These are phyloP conservation scores for Eremobia ochroleuca DNA, from an alignment of 2,888 invertebrate species.

Conservation along the genomic window DNA sequence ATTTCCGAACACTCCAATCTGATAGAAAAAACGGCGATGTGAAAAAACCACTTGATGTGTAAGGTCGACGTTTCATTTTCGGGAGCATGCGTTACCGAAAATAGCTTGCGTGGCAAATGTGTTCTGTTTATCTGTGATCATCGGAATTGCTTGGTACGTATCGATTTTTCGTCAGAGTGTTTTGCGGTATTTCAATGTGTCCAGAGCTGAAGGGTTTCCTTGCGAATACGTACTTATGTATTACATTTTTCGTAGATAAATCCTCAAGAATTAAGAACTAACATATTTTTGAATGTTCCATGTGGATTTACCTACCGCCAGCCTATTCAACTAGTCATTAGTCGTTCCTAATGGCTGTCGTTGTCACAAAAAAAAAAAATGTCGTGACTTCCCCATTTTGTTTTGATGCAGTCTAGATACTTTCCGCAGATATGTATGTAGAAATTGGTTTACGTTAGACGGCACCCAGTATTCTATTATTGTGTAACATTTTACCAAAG, in stretches of 20 bases:
- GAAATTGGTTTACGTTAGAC: background rate
- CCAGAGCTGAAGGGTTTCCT: background rate
- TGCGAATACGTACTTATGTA: background rate
- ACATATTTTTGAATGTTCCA: background rate
- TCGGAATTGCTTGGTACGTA: constrained; percentile 5
- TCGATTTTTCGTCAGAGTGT: constrained; percentile 8
- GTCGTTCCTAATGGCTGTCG: background rate
- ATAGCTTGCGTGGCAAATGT: constrained; percentile 54
- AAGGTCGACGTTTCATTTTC: constrained; percentile 59
- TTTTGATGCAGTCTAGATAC: background rate
- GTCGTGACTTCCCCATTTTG: background rate
- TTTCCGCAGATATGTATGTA: background rate
- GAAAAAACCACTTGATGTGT: constrained; percentile 67
- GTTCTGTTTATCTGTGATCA: constrained; percentile 50
- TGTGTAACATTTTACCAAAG: background rate
- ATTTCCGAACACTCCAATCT: constrained; percentile 71
- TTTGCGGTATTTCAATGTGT: background rate
- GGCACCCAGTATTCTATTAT: background rate
- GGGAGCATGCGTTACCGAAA: constrained; percentile 48
- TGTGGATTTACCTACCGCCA: background rate
- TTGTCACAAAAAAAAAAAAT: background rate
- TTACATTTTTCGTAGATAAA: background rate
- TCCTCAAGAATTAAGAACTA: background rate
- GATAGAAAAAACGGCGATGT: constrained; percentile 67
- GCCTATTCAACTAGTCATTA: background rate